Evolutionary conservation across 1,140 invertebrate genomes (phyloP), one percentile per base, ranked within the genome.

Genomic region (Nephila pilipes): DNA sequence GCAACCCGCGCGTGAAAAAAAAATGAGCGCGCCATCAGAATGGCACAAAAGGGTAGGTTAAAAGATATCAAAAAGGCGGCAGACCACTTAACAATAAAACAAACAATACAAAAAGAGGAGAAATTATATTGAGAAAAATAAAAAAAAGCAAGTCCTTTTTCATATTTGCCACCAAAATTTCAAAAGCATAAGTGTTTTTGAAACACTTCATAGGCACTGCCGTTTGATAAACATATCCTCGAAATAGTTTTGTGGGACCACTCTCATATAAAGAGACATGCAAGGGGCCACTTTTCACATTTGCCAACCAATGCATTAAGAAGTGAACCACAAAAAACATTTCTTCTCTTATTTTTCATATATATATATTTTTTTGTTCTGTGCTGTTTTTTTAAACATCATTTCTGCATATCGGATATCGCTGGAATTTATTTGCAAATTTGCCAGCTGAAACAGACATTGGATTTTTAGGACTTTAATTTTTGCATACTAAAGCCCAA

Each of bases 151-250:
- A 55, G 54, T 29, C 36, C 85, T 87, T 87, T 87, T 87, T 89
- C 87, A 89, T 89, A 60, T 91, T 81, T 83, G 89, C 89, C 89
- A 81, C 89, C 89, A 81, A 90, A 91, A 81, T 91, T 91, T 75
- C 58, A 88, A 81, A 91, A 91, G 65, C 46, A 46, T 69, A 91
- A 91, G 89, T 91, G 89, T 91, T 91, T 91, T 81, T 38, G 89
- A 81, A 91, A 91, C 89, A 91, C 89, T 91, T 91, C 79, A 36
- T 22, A 18, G 16, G 12, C 10, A 20, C 46, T 25, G 22, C 79
- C 46, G 29, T 91, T 91, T 91, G 89, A 91, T 91, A 91, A 91
- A 91, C 89, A 91, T 83, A 91, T 54, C 18, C 89, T 91, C 79
- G 36, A 80, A 90, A 90, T 80, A 29, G 60, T 69, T 69, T 69